A percentile compares a stretch with the other conserved stretches of the same genome.
These are phyloP conservation scores for Cepaea nemoralis DNA, from an alignment of 1,140 invertebrate species.

Conservation along the genomic window DNA sequence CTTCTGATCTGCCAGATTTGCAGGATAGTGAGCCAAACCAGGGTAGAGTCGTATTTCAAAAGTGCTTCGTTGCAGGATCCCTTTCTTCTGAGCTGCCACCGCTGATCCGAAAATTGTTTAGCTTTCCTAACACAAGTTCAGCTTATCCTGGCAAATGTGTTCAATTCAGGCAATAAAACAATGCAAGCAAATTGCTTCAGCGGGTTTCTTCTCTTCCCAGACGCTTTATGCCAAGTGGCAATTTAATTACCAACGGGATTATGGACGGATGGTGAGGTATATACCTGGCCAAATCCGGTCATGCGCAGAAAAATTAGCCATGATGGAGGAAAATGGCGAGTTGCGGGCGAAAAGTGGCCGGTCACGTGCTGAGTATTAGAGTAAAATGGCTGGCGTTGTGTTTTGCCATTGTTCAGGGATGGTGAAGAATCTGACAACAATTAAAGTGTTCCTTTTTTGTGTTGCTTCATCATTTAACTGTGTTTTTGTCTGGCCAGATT, in stretches of 20 bases:
- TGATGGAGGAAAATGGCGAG: neutral
- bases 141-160: neutral
- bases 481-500: no score
- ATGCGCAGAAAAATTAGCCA: neutral
- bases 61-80: neutral
- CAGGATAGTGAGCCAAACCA: neutral
- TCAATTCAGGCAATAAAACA: neutral
- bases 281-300: neutral
- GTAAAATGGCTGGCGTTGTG: neutral
- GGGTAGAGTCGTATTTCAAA: neutral
- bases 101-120: neutral
- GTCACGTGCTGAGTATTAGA: neutral
- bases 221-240: neutral
- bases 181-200: neutral
- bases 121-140: neutral
- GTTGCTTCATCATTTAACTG: neutral
- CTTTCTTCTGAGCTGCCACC: neutral
- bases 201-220: neutral
- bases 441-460: neutral
- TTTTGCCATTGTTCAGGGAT: neutral
- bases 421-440: neutral
- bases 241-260: neutral
- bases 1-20: neutral
- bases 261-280: neutral
- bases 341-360: neutral